Conservation (phyloP, 2,113 vertebrate genomes). For the Phylloscopus trochilus region DNA sequence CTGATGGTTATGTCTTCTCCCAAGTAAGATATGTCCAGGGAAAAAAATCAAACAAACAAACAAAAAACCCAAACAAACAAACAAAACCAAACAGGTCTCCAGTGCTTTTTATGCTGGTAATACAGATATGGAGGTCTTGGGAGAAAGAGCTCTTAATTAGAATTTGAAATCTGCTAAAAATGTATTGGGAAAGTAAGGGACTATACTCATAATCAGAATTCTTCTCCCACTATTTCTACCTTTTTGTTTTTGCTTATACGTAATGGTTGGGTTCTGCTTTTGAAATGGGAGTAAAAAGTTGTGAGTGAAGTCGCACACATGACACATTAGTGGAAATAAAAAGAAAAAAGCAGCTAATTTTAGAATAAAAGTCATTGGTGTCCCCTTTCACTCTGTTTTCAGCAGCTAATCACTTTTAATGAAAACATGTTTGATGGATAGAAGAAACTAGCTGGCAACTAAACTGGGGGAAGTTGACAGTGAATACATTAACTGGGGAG, state of each 20-base stretch:
- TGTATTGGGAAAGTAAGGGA: background rate
- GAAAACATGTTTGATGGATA: background rate
- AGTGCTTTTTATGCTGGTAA: background rate
- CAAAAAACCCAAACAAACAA: too few species aligned
- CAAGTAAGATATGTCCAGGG: background rate
- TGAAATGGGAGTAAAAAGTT: background rate
- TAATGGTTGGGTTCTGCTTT: background rate
- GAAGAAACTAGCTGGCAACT: background rate
- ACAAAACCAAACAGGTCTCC: too few species aligned
- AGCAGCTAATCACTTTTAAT: slow-evolving; percentile 15
- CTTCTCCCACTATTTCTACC: background rate
- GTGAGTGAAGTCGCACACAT: background rate
- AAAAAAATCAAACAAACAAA: too few species aligned
- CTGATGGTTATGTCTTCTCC: background rate
- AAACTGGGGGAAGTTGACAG: background rate
- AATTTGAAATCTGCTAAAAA: background rate
- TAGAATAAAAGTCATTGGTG: background rate
- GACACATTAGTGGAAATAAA: background rate
- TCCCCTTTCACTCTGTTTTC: background rate
- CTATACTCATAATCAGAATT: background rate
- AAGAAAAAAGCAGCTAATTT: background rate
- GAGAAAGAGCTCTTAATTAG: background rate
- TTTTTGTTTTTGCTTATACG: background rate
- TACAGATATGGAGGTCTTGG: background rate
- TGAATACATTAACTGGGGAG: background rate